Base-by-base conservation (phyloP, 2,113 vertebrate genomes). In the Ageneiosus marmoratus region DNA sequence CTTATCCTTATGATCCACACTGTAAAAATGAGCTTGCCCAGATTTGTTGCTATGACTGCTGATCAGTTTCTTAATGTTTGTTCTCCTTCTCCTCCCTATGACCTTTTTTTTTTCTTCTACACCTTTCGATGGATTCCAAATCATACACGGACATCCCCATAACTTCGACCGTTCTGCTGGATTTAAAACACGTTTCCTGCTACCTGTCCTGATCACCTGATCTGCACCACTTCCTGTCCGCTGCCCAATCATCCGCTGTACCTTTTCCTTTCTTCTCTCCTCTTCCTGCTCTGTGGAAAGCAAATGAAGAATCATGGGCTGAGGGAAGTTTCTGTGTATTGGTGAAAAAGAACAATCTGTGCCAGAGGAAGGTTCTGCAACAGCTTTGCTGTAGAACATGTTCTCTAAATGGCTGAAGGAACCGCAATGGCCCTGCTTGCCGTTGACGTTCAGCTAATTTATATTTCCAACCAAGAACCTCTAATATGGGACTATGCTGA, bases 291-390 rank as follows among this genome's bases (percentile, higher is more conserved):
- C 94, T 93, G 94, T 86, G 96, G 94, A 97, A 98, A 99, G 97
- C 98, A 95, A 98, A 97, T 96, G 96, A 98, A 97, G 96, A 97
- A 92, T 97, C 97, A 92, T 99, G 97, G 98, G 97, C 97, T 13
- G 97, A 99, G 93, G 98, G 98, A 93, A 97, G 97, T 93, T 99
- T 99, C 96, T 99, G 98, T 94, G 96, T 97, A 95, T 94, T 99
- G 88, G 98, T 99, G 93, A 99, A 99, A 98, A 99, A 98, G 96
- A 99, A 99, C 96, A 98, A 98, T 95, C 96, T 99, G 87, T 99
- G 98, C 91, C 96, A 98, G 91, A 95, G 98, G 92, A 99, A 98
- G 93, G 98, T 98, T 90, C 96, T 99, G 92, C 98, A 99, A 94
- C 98, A 99, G 90, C 93, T 99, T 89, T 99, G 97, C 95, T 99